Evolutionary conservation across 2,888 invertebrate genomes (phyloP).

Genomic region (Hymenopus coronatus): DNA sequence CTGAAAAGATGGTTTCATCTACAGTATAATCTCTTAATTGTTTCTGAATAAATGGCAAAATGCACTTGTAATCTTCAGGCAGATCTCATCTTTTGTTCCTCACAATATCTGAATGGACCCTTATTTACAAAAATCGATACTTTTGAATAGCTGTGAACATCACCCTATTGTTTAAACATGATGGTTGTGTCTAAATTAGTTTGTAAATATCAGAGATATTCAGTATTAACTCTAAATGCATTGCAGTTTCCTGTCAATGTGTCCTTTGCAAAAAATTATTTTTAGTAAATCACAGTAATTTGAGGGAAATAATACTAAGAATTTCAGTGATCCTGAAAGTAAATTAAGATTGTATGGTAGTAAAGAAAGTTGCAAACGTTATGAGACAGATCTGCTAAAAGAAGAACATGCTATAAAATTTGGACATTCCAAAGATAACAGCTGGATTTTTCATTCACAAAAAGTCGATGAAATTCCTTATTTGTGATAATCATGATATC

Average conservation of each 20-base stretch:
- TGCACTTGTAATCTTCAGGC: not conserved
- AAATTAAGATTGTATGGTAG: not conserved
- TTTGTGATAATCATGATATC: not conserved
- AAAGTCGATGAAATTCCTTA: not conserved
- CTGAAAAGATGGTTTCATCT: too few relatives aligned
- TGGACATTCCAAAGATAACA: not conserved
- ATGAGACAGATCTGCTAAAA: not conserved
- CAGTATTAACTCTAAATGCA: not conserved
- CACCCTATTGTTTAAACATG: not conserved
- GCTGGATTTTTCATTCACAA: not conserved
- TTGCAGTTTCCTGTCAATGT: not conserved
- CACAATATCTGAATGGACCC: not conserved
- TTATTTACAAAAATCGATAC: not conserved
- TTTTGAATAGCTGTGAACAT: not conserved
- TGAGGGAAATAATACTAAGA: not conserved
- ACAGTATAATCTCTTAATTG: too few relatives aligned
- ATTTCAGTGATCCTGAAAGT: not conserved
- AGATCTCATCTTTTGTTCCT: not conserved
- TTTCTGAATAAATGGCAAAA: too few relatives aligned
- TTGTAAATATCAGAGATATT: not conserved
- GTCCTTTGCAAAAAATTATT: not conserved
- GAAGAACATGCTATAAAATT: slow-evolving; percentile 2
- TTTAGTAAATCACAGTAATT: not conserved
- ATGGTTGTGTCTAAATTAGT: not conserved
- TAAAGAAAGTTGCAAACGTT: not conserved